A percentile compares a stretch with the other conserved stretches of the same genome.
These are phyloP conservation scores for Sarotherodon lohbergeri DNA, from an alignment of 2,113 vertebrate genomes.

Conservation along the genomic window DNA sequence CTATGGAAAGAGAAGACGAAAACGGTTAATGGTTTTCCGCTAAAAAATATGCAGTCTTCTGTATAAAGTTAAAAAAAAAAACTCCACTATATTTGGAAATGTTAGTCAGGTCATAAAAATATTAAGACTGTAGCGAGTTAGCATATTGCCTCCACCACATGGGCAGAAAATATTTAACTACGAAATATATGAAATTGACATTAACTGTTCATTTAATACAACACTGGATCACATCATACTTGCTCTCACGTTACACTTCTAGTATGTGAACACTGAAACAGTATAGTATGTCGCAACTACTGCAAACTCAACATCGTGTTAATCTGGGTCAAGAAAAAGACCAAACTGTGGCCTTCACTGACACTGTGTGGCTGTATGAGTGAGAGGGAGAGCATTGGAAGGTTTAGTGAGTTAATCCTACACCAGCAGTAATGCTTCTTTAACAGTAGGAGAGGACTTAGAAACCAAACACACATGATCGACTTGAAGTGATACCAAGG, in stretches of 20 bases:
- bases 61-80: not conserved
- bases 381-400: not conserved
- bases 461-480: constrained; percentile 50
- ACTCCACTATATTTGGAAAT: not conserved
- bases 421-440: constrained; percentile 51
- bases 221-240: constrained; percentile 4
- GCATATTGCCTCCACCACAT: not conserved
- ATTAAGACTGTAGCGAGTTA: not conserved
- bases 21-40: not conserved
- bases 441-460: constrained; percentile 55
- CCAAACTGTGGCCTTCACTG: constrained; percentile 10
- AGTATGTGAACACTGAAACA: not conserved
- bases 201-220: constrained; percentile 41
- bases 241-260: not conserved
- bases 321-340: constrained; percentile 38
- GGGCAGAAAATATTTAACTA: not conserved
- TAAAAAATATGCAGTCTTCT: not conserved
- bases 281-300: not conserved
- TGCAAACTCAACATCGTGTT: not conserved
- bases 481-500: constrained; percentile 32
- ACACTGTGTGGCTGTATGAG: constrained; percentile 6
- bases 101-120: not conserved
- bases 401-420: constrained; percentile 57
- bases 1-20: constrained; percentile 65
- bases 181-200: not conserved